Base-by-base conservation (phyloP, 1,140 invertebrate species). In the Bombus affinis region DNA sequence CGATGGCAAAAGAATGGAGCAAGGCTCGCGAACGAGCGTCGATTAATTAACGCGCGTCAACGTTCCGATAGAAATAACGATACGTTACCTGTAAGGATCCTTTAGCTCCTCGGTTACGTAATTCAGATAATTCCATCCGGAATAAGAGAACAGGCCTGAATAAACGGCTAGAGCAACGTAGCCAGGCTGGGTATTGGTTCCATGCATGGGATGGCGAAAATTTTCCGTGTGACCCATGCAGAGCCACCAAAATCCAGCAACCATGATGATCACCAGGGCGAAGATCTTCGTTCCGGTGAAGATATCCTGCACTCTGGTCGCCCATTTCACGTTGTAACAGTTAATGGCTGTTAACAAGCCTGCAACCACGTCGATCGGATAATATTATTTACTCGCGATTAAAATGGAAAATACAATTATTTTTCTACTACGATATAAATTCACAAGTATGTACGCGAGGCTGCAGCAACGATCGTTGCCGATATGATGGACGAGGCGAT, bases 91-190 rank as follows among this genome's bases (percentile, higher is more conserved):
- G 94, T 98, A 98, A 8, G 99, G 99, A 95, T 99, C 97, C 93
- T 98, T 96, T 0, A 99, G 93, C 94, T 99, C 99, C 95, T 99
- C 99, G 22, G 99, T 99, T 95, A 99, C 99, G 93, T 99, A 99
- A 95, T 99, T 99, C 70, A 99, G 95, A 93, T 99, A 99, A 95
- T 98, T 99, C 98, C 98, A 99, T 87, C 99, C 99, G 79, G 98
- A 98, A 95, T 99, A 99, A 1, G 98, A 99, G 95, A 99, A 99
- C 90, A 99, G 97, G 88, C 98, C 99, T 1, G 98, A 98, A 94
- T 99, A 99, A 93, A 99, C 98, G 6, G 98, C 98, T 53, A 99
- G 96, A 0, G 98, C 98, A 92, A 99, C 97, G 93, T 97, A 97
- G 68, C 98, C 98, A 9, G 98, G 96, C 93, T 98, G 97, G 0